Evolutionary conservation across 1,140 invertebrate species (phyloP).

Genomic region (Panagrolaimus sp.): DNA sequence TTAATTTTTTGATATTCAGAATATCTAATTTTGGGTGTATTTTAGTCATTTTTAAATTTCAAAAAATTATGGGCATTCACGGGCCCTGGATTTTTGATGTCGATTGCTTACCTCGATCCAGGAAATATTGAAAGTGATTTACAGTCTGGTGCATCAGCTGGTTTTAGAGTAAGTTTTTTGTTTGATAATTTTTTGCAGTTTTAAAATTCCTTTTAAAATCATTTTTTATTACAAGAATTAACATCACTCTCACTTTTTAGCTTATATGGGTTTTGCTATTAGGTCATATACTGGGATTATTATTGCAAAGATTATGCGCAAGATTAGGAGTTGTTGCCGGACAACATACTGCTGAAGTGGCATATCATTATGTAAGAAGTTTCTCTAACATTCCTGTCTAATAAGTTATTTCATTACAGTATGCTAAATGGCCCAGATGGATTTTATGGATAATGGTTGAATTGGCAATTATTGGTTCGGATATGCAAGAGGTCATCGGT

Average conservation of each 20-base stretch:
- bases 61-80: conserved; percentile 86
- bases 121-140: conserved; percentile 88
- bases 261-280: conserved; percentile 81
- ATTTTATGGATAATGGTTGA: conserved; percentile 90
- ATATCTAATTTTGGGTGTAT: background rate
- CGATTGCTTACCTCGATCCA: conserved; percentile 84
- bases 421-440: conserved; percentile 71
- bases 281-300: conserved; percentile 75
- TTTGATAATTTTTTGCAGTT: too few relatives aligned
- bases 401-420: too few relatives aligned
- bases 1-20: background rate
- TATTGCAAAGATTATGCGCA: conserved; percentile 78
- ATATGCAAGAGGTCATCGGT: conserved; percentile 71
- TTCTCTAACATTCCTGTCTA: too few relatives aligned
- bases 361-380: conserved; percentile 69
- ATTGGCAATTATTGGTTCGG: conserved; percentile 79
- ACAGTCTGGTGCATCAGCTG: conserved; percentile 72
- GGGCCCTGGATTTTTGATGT: conserved; percentile 85
- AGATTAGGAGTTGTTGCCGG: conserved; percentile 78
- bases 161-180: conserved; percentile 64
- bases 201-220: too few relatives aligned
- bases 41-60: conserved; percentile 67
- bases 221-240: too few relatives aligned
- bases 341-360: conserved; percentile 63
- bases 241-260: conserved; percentile 48